Conservation (phyloP, 2,113 vertebrate genomes). For the Bostrychus sinensis region DNA sequence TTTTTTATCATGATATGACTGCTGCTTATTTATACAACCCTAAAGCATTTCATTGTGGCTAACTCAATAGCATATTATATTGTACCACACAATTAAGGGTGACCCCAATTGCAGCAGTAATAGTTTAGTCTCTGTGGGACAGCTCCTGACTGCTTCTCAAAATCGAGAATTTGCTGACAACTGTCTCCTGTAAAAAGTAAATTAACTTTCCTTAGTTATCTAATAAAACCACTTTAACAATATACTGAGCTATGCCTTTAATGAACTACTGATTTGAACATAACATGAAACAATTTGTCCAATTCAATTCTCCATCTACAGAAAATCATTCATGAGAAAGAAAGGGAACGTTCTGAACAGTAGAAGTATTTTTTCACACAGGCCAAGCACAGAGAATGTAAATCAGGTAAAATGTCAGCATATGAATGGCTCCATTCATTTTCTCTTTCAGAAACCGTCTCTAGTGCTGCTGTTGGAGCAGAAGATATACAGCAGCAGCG, state of each 20-base stretch:
- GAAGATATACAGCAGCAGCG: slow-evolving; percentile 21
- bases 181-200: too few relatives aligned
- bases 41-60: too few relatives aligned
- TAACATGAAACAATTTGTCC: not conserved
- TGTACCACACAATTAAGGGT: not conserved
- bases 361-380: slow-evolving; percentile 41
- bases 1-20: too few relatives aligned
- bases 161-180: not conserved
- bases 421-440: slow-evolving; percentile 65
- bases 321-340: not conserved
- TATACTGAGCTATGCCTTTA: not conserved
- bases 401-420: slow-evolving; percentile 60
- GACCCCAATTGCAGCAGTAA: too few relatives aligned
- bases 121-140: not conserved
- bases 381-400: slow-evolving; percentile 46
- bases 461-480: slow-evolving; percentile 6
- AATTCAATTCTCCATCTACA: not conserved
- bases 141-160: not conserved
- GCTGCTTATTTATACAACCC: too few relatives aligned
- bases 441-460: slow-evolving; percentile 41
- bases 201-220: too few relatives aligned
- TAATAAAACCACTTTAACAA: not conserved
- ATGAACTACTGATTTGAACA: not conserved
- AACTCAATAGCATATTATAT: too few relatives aligned
- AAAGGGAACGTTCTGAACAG: slow-evolving; percentile 30